phyloP scores from a whole-genome alignment of 2,797 vertebrate species.

The Scolopax rusticola region DNA sequence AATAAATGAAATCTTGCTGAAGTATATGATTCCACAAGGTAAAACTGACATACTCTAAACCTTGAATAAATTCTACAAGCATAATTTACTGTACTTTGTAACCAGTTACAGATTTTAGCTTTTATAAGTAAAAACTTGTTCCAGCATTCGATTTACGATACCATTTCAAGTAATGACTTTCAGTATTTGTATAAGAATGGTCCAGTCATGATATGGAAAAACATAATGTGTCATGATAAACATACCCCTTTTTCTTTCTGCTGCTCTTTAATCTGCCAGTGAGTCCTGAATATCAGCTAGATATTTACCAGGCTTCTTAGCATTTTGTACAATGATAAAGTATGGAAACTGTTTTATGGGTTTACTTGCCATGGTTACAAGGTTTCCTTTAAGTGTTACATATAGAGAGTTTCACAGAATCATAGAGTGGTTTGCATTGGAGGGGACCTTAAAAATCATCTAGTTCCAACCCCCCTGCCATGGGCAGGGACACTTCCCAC shows the following conservation, averaged over 20 bases:
- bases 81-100: neutral
- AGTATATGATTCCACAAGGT: slow-evolving; percentile 40
- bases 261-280: neutral
- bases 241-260: neutral
- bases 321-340: neutral
- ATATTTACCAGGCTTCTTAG: neutral
- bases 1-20: slow-evolving; percentile 37
- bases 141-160: neutral
- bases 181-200: neutral
- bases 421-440: neutral
- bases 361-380: neutral
- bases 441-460: neutral
- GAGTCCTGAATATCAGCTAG: neutral
- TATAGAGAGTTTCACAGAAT: neutral
- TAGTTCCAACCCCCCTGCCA: neutral
- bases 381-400: neutral
- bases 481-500: neutral
- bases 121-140: neutral
- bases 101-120: neutral
- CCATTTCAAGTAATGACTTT: neutral
- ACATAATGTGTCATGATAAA: neutral
- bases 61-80: slow-evolving; percentile 37
- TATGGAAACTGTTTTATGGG: neutral
- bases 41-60: slow-evolving; percentile 50
- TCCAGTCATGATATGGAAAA: neutral